These are phyloP conservation scores for Adineta ricciae DNA, from an alignment of 2,888 invertebrate genomes.

Conservation along the genomic window DNA sequence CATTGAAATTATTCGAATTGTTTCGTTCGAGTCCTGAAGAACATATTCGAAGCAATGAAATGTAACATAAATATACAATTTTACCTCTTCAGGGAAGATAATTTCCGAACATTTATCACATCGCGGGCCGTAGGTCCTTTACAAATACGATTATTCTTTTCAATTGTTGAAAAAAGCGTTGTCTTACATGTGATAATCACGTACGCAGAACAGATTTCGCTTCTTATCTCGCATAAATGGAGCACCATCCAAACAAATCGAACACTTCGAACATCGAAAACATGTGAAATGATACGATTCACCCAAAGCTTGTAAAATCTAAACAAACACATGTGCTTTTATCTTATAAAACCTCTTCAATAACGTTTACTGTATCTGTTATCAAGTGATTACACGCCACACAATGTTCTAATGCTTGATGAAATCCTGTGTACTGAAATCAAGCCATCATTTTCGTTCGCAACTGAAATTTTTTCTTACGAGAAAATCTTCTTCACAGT, in stretches of 20 bases:
- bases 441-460: too few species aligned
- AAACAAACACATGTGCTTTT: too few species aligned
- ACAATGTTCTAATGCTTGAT: conserved; percentile 96
- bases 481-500: conserved; percentile 19
- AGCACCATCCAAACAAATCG: conserved; percentile 91
- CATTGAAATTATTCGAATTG: conserved; percentile 94
- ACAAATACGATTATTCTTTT: not conserved
- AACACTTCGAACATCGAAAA: conserved; percentile 92
- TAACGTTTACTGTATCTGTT: conserved; percentile 69
- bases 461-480: not conserved
- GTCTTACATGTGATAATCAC: conserved; percentile 71
- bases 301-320: conserved; percentile 95
- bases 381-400: conserved; percentile 94
- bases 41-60: not conserved
- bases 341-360: too few species aligned
- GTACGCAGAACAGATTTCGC: conserved; percentile 93
- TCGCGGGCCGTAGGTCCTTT: not conserved
- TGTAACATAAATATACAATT: not conserved
- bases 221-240: conserved; percentile 95
- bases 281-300: conserved; percentile 97
- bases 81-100: not conserved
- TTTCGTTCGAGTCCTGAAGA: conserved; percentile 87
- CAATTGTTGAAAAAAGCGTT: not conserved
- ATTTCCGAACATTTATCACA: not conserved
- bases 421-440: conserved; percentile 85